Evolutionary conservation across 1,140 invertebrate species (phyloP), one percentile per base, ranked within the genome.

Genomic region (Cydia splendana): DNA sequence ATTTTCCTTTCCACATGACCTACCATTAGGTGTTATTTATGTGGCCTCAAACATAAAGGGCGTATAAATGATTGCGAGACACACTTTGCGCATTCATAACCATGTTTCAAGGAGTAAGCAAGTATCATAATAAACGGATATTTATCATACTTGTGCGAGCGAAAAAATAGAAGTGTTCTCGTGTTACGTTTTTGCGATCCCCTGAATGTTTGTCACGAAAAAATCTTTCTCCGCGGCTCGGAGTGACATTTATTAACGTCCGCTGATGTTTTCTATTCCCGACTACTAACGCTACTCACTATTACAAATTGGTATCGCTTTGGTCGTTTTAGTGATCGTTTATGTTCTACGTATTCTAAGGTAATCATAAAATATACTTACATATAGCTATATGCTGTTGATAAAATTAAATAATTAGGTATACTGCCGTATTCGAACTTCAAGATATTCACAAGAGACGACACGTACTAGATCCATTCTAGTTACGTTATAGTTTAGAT

Each of bases 51-150:
- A 71, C 67, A 71, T 20, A 71, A 71, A 71, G 34, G 67, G 67
- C 65, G 30, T 71, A 71, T 71, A 71, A 71, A 71, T 71, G 67
- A 71, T 71, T 38, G 67, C 67, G 67, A 71, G 38, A 71, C 67
- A 71, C 67, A 71, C 67, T 71, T 71, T 18, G 2, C 67, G 67
- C 67, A 71, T 71, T 71, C 67, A 71, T 71, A 71, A 71, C 67
- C 67, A 71, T 71, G 67, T 38, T 71, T 71, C 67, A 71, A 30
- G n/a, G 34, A 71, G 67, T 71, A 71, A 71, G 67, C 67, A 69
- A 69, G 65, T 69, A 71, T 71, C 67, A 38, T 71, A 71, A 71
- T 71, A 71, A 71, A 71, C 67, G 67, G 67, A 71, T 71, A 71
- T 71, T 71, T 71, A 71, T 71, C 67, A 71, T 71, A 71, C 67